A percentile compares a stretch with the other conserved stretches of the same genome.
These are phyloP conservation scores for Catamblyrhynchus diadema DNA, from an alignment of 2,797 vertebrate species.

Conservation along the genomic window DNA sequence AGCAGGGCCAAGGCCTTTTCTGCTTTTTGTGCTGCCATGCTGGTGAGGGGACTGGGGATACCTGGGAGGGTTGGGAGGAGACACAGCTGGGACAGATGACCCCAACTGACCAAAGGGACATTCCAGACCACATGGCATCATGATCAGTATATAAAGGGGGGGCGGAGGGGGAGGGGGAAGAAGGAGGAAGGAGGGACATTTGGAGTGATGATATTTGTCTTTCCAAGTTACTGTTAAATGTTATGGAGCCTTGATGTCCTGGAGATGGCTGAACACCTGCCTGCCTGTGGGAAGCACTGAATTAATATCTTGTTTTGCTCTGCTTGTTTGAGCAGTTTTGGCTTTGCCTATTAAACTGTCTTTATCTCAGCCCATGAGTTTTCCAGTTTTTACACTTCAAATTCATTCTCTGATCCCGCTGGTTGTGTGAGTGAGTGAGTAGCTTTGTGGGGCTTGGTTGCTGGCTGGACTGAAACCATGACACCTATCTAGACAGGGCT, in stretches of 20 bases:
- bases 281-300: neutral
- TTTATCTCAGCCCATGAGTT: neutral
- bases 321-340: neutral
- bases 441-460: neutral
- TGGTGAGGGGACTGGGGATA: neutral
- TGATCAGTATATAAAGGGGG: neutral
- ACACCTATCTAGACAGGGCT: rapidly evolving
- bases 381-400: neutral
- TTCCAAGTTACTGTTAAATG: neutral
- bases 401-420: neutral
- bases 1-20: neutral
- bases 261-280: neutral
- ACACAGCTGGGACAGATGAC: neutral
- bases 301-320: neutral
- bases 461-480: neutral
- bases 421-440: neutral
- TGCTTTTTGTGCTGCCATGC: rapidly evolving
- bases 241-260: neutral
- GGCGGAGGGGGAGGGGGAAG: rapidly evolving
- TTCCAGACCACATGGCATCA: neutral
- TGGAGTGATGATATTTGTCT: neutral
- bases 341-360: neutral
- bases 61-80: neutral
- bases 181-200: neutral
- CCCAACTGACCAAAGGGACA: no score